phyloP scores from a whole-genome alignment of 1,140 invertebrate species.

The Diorhabda carinulata region DNA sequence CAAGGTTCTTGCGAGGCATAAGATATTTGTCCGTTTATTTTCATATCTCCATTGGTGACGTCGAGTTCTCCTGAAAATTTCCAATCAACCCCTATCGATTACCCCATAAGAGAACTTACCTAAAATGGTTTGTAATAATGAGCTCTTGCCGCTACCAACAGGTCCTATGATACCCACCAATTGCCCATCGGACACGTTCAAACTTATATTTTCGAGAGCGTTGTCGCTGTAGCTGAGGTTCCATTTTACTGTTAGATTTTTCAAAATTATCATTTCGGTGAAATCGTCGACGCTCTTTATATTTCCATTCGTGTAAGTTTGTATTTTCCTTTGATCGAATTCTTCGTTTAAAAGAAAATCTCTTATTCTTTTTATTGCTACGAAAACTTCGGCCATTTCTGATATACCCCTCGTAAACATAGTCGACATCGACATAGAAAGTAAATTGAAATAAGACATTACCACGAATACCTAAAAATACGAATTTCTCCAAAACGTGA shows the following conservation, averaged over 20 bases:
- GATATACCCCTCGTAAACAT: conserved; percentile 68
- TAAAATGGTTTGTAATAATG: conserved; percentile 48
- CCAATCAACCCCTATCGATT: too few species aligned
- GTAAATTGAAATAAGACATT: conserved; percentile 58
- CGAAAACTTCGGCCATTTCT: conserved; percentile 56
- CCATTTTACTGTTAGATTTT: conserved; percentile 48
- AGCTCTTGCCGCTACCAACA: conserved; percentile 61
- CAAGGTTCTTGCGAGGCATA: conserved; percentile 76
- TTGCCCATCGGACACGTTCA: conserved; percentile 53
- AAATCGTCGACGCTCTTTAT: conserved; percentile 21
- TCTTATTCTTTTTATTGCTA: conserved; percentile 57
- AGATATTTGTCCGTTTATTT: conserved; percentile 55
- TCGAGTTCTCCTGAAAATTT: conserved; percentile 59
- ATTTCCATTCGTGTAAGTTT: conserved; percentile 25
- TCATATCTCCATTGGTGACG: conserved; percentile 52
- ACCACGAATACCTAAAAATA: conserved; percentile 57
- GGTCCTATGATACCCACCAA: conserved; percentile 60
- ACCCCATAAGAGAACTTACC: conserved; percentile 21
- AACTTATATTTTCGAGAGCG: conserved; percentile 50
- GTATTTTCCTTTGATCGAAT: conserved; percentile 37
- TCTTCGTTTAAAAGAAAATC: conserved; percentile 53
- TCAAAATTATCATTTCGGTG: conserved; percentile 26
- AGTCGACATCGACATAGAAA: conserved; percentile 61
- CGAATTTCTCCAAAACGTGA: too few species aligned
- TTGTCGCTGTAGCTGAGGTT: conserved; percentile 33